A percentile compares a stretch with the other conserved stretches of the same genome.
Evolutionary conservation across 2,888 invertebrate species (phyloP).

Genomic region (Taenaris catops): DNA sequence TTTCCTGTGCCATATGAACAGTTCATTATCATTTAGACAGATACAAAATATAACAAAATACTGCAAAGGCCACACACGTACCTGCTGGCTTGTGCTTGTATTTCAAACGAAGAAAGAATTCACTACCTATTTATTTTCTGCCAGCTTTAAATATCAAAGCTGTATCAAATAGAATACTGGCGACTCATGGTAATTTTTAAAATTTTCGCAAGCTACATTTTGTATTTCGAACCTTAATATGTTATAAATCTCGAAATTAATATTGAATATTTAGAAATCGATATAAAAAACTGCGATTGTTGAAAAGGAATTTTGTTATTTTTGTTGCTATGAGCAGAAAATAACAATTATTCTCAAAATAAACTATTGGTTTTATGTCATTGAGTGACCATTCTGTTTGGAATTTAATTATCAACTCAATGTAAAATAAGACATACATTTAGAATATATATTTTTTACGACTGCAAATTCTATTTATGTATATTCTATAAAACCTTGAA

Average conservation of each 20-base stretch:
- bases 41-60: slow-evolving; percentile 8
- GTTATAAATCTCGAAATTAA: too few relatives aligned
- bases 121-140: slow-evolving; percentile 21
- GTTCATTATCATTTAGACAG: slow-evolving; percentile 19
- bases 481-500: too few relatives aligned
- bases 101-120: slow-evolving; percentile 15
- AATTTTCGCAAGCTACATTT: background rate
- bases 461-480: too few relatives aligned
- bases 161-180: slow-evolving; percentile 21
- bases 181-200: too few relatives aligned
- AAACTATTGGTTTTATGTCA: slow-evolving; percentile 10
- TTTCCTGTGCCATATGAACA: slow-evolving; percentile 26
- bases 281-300: background rate
- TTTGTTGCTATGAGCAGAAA: slow-evolving; percentile 24
- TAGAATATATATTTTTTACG: too few relatives aligned
- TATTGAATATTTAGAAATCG: too few relatives aligned
- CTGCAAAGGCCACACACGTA: slow-evolving; percentile 13
- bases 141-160: slow-evolving; percentile 21
- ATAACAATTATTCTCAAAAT: slow-evolving; percentile 23
- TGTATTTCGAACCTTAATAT: slow-evolving; percentile 1
- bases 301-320: slow-evolving; percentile 23
- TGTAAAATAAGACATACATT: slow-evolving; percentile 7
- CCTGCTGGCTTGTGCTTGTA: slow-evolving; percentile 4
- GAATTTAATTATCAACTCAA: slow-evolving; percentile 19
- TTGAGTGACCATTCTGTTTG: slow-evolving; percentile 16